A percentile compares a stretch with the other conserved stretches of the same genome.
Evolutionary conservation across 2,888 invertebrate genomes (phyloP).

Genomic region (Schizotus pectinicornis): DNA sequence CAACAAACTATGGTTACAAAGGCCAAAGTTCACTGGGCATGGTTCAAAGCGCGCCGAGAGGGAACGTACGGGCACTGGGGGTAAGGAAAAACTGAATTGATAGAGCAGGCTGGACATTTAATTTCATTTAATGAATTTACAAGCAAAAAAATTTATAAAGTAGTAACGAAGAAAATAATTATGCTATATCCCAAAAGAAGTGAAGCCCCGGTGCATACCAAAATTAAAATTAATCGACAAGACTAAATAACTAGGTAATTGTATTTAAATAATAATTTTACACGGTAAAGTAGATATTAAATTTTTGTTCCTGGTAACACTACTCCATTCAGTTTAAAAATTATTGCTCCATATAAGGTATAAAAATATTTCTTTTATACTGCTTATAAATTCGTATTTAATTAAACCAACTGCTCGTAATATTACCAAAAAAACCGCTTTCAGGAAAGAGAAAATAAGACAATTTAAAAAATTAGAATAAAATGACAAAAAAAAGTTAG

Average conservation of each 20-base stretch:
- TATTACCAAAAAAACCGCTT: conserved; percentile 11
- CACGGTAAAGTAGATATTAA: conserved; percentile 18
- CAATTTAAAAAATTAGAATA: conserved; percentile 24
- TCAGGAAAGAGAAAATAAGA: conserved; percentile 3
- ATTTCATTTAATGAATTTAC: conserved; percentile 21
- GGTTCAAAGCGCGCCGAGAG: conserved; percentile 3
- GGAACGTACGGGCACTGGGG: background rate
- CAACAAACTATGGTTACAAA: too few relatives aligned
- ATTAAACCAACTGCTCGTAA: conserved; percentile 16
- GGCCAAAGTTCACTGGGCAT: too few relatives aligned
- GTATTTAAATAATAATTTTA: conserved; percentile 14
- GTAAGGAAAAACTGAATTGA: too few relatives aligned
- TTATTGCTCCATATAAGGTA: conserved; percentile 1
- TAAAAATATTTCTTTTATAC: conserved; percentile 11
- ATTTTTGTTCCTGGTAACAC: conserved; percentile 18
- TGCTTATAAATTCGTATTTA: conserved; percentile 10
- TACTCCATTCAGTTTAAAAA: conserved; percentile 12
- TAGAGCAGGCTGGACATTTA: background rate
- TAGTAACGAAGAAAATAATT: conserved; percentile 11
- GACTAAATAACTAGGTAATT: conserved; percentile 18
- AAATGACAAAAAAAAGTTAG: conserved; percentile 37
- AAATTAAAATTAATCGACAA: conserved; percentile 13
- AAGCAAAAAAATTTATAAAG: conserved; percentile 18
- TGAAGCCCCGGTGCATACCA: conserved; percentile 20
- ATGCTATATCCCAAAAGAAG: conserved; percentile 17